A percentile compares a stretch with the other conserved stretches of the same genome.
Conservation (phyloP, 2,888 invertebrate species). For the Ecdyonurus torrentis region DNA sequence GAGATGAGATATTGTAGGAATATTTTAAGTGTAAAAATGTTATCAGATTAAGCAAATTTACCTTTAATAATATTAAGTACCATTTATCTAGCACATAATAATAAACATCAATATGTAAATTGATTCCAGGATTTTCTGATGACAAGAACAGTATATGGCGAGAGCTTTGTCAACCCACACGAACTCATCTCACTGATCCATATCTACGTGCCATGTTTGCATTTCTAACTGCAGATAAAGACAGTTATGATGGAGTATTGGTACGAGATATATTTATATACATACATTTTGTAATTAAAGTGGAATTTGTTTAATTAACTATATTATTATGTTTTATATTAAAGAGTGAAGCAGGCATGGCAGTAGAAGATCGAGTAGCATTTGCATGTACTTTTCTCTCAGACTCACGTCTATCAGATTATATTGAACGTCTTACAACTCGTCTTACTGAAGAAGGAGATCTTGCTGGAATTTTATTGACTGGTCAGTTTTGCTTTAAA, state of each 20-base stretch:
- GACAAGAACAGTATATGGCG: constrained; percentile 68
- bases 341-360: constrained; percentile 67
- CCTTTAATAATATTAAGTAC: no score
- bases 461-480: constrained; percentile 68
- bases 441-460: constrained; percentile 59
- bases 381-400: constrained; percentile 76
- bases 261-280: constrained; percentile 29
- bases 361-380: constrained; percentile 76
- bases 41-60: no score
- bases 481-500: constrained; percentile 44
- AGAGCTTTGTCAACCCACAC: constrained; percentile 53
- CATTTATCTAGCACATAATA: not conserved
- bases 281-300: constrained; percentile 5
- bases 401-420: constrained; percentile 62
- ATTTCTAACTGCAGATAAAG: constrained; percentile 68
- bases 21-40: no score
- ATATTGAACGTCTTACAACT: constrained; percentile 50
- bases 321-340: constrained; percentile 17
- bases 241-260: constrained; percentile 57
- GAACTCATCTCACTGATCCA: constrained; percentile 65
- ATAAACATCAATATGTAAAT: not conserved
- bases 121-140: constrained; percentile 53
- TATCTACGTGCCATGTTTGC: constrained; percentile 82
- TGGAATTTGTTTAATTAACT: not conserved
- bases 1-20: no score